These are phyloP conservation scores for Cabera pusaria DNA, from an alignment of 2,888 invertebrate genomes.

Conservation along the genomic window DNA sequence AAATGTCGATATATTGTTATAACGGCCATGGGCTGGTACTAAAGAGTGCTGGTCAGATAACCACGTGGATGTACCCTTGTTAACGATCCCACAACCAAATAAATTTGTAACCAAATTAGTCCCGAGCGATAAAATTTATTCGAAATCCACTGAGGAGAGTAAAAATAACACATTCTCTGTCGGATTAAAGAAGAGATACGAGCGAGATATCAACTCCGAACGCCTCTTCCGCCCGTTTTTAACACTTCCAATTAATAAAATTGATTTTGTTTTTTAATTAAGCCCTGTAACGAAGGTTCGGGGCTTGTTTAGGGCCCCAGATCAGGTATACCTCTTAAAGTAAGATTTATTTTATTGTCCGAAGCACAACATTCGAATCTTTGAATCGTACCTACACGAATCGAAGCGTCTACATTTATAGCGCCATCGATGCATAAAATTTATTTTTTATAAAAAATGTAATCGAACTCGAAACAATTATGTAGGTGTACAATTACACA, in stretches of 20 bases:
- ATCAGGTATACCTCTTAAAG: conserved; percentile 75
- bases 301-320: conserved; percentile 68
- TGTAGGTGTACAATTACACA: conserved; percentile 50
- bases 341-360: conserved; percentile 80
- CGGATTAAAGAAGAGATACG: conserved; percentile 82
- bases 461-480: conserved; percentile 52
- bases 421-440: conserved; percentile 56
- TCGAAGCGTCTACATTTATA: conserved; percentile 57
- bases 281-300: conserved; percentile 71
- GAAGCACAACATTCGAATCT: conserved; percentile 69
- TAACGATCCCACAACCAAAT: conserved; percentile 81
- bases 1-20: conserved; percentile 81
- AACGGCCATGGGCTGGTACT: conserved; percentile 72
- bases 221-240: conserved; percentile 81
- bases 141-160: conserved; percentile 80
- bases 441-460: conserved; percentile 58
- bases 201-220: conserved; percentile 69
- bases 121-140: conserved; percentile 82
- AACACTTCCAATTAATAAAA: conserved; percentile 84
- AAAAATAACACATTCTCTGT: conserved; percentile 83
- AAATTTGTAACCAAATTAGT: conserved; percentile 84
- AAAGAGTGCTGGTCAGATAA: conserved; percentile 76
- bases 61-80: conserved; percentile 79
- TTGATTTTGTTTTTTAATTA: conserved; percentile 84
- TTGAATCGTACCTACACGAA: conserved; percentile 49